These are phyloP conservation scores for Leptopilina boulardi DNA, from an alignment of 1,140 invertebrate genomes.

Conservation along the genomic window DNA sequence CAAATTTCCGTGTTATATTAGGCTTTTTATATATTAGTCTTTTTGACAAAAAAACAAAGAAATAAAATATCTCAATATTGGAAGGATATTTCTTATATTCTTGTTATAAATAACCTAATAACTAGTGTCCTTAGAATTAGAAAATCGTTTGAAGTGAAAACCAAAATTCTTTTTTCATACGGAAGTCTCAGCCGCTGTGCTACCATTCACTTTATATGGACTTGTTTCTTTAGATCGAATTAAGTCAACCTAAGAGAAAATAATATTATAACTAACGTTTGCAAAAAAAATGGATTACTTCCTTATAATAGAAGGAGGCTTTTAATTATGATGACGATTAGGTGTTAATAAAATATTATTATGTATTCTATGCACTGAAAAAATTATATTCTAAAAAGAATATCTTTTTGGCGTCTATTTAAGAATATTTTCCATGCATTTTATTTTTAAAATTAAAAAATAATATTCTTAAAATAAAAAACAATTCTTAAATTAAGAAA, in stretches of 20 bases:
- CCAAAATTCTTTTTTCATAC: conserved; percentile 57
- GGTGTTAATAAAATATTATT: too few relatives aligned
- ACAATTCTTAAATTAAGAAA: too few relatives aligned
- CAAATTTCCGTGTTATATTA: too few relatives aligned
- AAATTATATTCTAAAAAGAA: too few relatives aligned
- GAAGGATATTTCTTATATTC: conserved; percentile 6
- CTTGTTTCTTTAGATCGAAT: conserved; percentile 71
- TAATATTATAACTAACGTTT: conserved; percentile 35
- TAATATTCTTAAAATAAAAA: too few relatives aligned
- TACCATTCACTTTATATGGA: conserved; percentile 69
- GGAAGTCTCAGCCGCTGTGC: conserved; percentile 71
- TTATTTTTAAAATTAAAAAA: too few relatives aligned
- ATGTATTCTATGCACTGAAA: too few relatives aligned
- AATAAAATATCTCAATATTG: background rate
- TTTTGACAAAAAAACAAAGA: too few relatives aligned
- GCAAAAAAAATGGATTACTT: background rate
- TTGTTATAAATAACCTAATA: background rate
- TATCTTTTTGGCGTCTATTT: too few relatives aligned
- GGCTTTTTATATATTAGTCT: too few relatives aligned
- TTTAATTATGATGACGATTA: too few relatives aligned
- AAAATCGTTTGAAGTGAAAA: conserved; percentile 43
- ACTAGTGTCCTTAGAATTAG: conserved; percentile 31
- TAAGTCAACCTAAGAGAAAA: conserved; percentile 68
- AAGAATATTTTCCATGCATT: too few relatives aligned
- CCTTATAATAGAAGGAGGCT: background rate